phyloP scores from a whole-genome alignment of 1,140 invertebrate species.

The Venturia canescens region DNA sequence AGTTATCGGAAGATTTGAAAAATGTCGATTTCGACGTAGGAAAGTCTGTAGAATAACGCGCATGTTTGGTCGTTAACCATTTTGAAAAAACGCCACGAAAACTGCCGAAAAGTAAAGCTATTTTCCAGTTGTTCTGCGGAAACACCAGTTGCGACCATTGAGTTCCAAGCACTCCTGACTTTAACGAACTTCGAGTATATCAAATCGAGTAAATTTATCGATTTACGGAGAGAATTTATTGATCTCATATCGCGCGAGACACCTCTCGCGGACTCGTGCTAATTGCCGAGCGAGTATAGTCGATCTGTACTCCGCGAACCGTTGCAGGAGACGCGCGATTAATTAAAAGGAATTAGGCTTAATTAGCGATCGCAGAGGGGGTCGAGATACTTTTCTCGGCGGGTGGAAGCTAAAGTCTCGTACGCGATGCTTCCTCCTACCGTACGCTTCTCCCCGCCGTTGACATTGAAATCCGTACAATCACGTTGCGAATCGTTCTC shows the following conservation, averaged over 20 bases:
- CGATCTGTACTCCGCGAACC: not conserved
- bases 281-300: conserved; percentile 55
- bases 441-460: not conserved
- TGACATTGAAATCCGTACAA: not conserved
- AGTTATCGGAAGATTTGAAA: no score
- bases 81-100: no score
- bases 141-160: no score
- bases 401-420: conserved; percentile 49
- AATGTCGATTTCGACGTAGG: no score
- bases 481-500: conserved; percentile 32
- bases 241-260: conserved; percentile 55
- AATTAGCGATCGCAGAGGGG: conserved; percentile 64
- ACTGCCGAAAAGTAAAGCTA: no score
- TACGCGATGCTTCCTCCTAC: conserved; percentile 32
- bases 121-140: no score
- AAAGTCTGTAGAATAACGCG: no score
- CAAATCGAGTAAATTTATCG: conserved; percentile 50
- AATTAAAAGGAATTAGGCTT: conserved; percentile 72
- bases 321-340: conserved; percentile 53
- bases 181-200: not conserved
- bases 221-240: conserved; percentile 45
- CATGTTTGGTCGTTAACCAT: no score
- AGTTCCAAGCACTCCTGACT: not conserved
- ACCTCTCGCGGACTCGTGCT: conserved; percentile 55
- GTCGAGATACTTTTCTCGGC: conserved; percentile 11